Base-by-base conservation (phyloP, 2,797 vertebrate genomes). In the Rhadinocentrus ornatus region DNA sequence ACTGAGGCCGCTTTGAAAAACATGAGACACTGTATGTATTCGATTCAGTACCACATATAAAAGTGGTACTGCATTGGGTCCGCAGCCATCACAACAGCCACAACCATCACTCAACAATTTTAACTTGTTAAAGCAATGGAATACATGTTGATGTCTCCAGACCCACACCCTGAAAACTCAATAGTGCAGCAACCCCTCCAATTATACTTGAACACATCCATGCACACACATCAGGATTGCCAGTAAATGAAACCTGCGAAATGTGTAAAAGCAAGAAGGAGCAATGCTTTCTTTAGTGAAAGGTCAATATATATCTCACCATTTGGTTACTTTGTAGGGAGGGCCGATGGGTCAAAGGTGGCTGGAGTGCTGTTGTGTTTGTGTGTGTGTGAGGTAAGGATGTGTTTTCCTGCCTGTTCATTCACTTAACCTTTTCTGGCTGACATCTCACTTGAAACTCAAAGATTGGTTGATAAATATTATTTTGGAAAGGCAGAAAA, bases 261-360 rank as follows among this genome's bases (percentile, higher is more conserved):
- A 56, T 16, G 32, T 75, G 59, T 81, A 68, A 77, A 78, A 75
- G 85, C 78, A 84, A 88, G 90, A 86, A 88, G 73, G 52, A 31
- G 2, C 66, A 32, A 29, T 82, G 85, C 78, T 88, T 90, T 86
- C 83, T 86, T 90, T 86, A 75, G 75, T 55, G 53, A 53, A 85
- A 80, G 83, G 87, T 88, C 88, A 92, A 92, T 92, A 92, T 92
- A 91, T 84, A 90, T 88, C 77, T 78, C 66, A 73, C 6, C 62
- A 66, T 27, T 59, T 69, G 62, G 67, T 71, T 66, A 72, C 73
- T 87, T 84, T 62, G 73, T 71, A 57, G 39, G 41, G 52, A 67
- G 70, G 22, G 66, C 67, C 32, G 41, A 60, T 20, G 37, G 80
- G 83, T 55, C 73, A 88, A 82, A 89, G 88, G 85, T 86, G 52